Evolutionary conservation across 2,888 invertebrate species (phyloP).

Genomic region (Agriopis leucophaearia): DNA sequence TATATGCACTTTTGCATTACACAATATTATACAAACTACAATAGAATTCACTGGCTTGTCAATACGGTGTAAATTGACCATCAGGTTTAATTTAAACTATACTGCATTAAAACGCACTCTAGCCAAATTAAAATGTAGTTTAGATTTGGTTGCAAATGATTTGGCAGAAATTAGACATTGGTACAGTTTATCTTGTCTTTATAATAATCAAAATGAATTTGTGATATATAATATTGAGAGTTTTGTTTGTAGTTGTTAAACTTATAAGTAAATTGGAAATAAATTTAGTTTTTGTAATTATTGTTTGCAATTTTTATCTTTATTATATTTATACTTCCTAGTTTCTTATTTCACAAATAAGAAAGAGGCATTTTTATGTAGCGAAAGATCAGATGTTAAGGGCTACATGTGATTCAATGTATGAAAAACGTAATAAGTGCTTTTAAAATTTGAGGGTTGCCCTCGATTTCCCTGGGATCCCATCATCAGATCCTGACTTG

Average conservation of each 20-base stretch:
- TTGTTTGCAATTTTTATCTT: not conserved
- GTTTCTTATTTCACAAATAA: not conserved
- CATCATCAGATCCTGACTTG: too few species aligned
- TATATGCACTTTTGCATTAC: constrained; percentile 4
- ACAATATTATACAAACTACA: not conserved
- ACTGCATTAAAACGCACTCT: not conserved
- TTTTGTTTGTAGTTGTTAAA: constrained; percentile 19
- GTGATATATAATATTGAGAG: constrained; percentile 23
- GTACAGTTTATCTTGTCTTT: constrained; percentile 18
- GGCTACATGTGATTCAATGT: too few species aligned
- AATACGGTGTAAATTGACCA: not conserved
- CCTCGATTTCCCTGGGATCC: too few species aligned
- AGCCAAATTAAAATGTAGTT: not conserved
- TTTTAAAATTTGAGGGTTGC: too few species aligned
- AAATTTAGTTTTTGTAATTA: constrained; percentile 15
- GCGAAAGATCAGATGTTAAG: too few species aligned
- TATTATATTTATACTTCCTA: not conserved
- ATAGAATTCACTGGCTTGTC: too few species aligned
- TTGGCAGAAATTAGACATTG: not conserved
- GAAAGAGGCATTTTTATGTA: too few species aligned
- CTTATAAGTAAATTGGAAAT: constrained; percentile 28
- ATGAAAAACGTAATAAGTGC: too few species aligned
- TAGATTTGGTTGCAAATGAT: not conserved
- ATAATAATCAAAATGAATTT: constrained; percentile 23
- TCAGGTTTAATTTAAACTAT: not conserved